Evolutionary conservation across 2,888 invertebrate species (phyloP).

Genomic region (Drosophila mulleri): DNA sequence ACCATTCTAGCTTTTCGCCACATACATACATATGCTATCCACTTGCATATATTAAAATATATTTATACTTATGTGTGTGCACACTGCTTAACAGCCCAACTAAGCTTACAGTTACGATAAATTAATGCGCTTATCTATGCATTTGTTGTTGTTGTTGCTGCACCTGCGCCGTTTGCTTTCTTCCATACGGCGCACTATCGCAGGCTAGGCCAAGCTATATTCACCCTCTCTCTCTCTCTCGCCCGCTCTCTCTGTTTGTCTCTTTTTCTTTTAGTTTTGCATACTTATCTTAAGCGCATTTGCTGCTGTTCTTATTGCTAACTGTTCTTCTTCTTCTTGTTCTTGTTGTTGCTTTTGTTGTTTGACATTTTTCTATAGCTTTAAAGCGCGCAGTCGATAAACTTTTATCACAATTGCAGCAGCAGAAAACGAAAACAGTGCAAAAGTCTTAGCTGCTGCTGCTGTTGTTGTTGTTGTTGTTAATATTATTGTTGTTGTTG

Average conservation of each 20-base stretch:
- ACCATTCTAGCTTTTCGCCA: neutral
- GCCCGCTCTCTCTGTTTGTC: slow-evolving; percentile 1
- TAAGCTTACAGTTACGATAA: slow-evolving; percentile 58
- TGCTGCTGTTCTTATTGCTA: slow-evolving; percentile 41
- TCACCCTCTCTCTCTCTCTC: slow-evolving; percentile 3
- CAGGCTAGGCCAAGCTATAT: slow-evolving; percentile 13
- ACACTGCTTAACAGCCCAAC: slow-evolving; percentile 23
- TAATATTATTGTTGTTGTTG: slow-evolving; percentile 11
- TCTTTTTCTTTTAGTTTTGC: slow-evolving; percentile 55
- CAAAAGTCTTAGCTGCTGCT: slow-evolving; percentile 41
- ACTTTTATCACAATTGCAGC: slow-evolving; percentile 78
- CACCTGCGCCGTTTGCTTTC: slow-evolving; percentile 70
- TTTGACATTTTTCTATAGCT: slow-evolving; percentile 54
- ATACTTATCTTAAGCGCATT: slow-evolving; percentile 76
- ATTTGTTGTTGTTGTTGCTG: slow-evolving; percentile 54
- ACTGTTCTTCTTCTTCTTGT: slow-evolving; percentile 13
- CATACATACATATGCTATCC: neutral
- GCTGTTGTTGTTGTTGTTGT: slow-evolving; percentile 20
- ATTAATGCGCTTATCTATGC: slow-evolving; percentile 74
- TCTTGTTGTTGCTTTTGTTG: slow-evolving; percentile 32
- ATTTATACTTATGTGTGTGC: slow-evolving; percentile 2
- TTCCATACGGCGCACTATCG: slow-evolving; percentile 47
- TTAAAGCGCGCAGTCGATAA: slow-evolving; percentile 73
- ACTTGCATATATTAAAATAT: no score
- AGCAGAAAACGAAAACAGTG: slow-evolving; percentile 57